These are phyloP conservation scores for Heliconius eleuchia DNA, from an alignment of 1,140 invertebrate species.

Conservation along the genomic window DNA sequence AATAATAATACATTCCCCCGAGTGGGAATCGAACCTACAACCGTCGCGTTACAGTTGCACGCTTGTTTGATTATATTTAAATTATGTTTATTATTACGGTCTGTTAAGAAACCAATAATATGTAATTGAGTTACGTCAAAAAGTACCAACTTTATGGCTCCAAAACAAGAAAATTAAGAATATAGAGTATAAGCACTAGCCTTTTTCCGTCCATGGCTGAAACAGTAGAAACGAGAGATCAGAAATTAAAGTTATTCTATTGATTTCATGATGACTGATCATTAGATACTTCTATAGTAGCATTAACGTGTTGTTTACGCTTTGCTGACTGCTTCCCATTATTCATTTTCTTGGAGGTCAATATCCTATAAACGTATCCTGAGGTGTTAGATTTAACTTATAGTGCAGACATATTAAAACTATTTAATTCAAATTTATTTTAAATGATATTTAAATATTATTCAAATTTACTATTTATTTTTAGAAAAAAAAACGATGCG, in stretches of 20 bases:
- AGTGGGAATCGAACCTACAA: too few species aligned
- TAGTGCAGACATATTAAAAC: too few species aligned
- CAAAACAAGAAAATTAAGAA: not conserved
- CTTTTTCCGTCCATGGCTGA: not conserved
- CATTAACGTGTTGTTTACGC: slow-evolving; percentile 28
- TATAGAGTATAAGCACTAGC: not conserved
- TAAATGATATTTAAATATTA: too few species aligned
- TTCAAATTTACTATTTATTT: too few species aligned
- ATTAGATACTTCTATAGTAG: not conserved
- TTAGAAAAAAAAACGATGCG: too few species aligned
- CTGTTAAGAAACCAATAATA: not conserved
- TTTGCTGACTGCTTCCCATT: slow-evolving; percentile 13
- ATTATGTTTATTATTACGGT: too few species aligned
- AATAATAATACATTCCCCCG: too few species aligned
- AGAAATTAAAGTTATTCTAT: not conserved
- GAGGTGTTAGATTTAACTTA: not conserved
- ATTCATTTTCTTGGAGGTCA: slow-evolving; percentile 13
- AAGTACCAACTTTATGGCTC: not conserved
- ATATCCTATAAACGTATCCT: slow-evolving; percentile 11
- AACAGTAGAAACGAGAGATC: not conserved
- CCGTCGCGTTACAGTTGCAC: too few species aligned
- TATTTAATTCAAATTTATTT: too few species aligned
- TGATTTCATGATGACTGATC: slow-evolving; percentile 15
- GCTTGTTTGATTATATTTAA: too few species aligned
- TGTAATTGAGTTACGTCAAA: not conserved